Evolutionary conservation across 2,113 vertebrate species (phyloP).

Genomic region (Solenodon paradoxus): DNA sequence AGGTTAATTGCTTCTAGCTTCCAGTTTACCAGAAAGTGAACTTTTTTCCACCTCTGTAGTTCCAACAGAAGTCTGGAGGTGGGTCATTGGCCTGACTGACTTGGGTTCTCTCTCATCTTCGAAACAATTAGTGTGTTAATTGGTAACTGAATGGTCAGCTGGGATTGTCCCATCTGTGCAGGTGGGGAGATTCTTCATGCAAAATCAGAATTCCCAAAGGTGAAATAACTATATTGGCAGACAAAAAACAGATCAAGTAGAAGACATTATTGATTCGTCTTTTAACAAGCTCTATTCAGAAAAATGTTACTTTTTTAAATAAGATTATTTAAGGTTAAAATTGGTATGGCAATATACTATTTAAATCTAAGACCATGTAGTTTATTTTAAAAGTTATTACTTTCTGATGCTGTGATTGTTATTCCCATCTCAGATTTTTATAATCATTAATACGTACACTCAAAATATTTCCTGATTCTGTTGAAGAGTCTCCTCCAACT

Average conservation of each 20-base stretch:
- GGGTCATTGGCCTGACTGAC: not conserved
- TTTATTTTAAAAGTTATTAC: not conserved
- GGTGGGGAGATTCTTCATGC: not conserved
- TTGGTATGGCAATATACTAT: not conserved
- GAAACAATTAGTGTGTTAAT: not conserved
- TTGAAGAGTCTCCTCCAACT: not conserved
- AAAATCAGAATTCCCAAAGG: not conserved
- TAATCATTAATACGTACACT: not conserved
- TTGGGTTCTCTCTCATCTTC: not conserved
- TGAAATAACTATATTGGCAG: not conserved
- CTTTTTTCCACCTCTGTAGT: not conserved
- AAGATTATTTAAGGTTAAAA: slow-evolving; percentile 26
- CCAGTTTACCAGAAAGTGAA: not conserved
- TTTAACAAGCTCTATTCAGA: not conserved
- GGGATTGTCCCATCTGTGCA: not conserved
- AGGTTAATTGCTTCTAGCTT: not conserved
- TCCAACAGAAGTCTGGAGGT: not conserved
- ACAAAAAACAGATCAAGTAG: not conserved
- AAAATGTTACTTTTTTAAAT: slow-evolving; percentile 9
- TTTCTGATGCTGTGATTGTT: slow-evolving; percentile 7
- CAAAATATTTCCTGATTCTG: not conserved
- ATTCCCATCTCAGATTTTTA: not conserved
- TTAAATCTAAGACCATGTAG: not conserved
- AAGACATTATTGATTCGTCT: not conserved
- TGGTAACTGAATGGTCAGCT: not conserved